These are phyloP conservation scores for Pomacea canaliculata DNA, from an alignment of 2,888 invertebrate species.

Conservation along the genomic window DNA sequence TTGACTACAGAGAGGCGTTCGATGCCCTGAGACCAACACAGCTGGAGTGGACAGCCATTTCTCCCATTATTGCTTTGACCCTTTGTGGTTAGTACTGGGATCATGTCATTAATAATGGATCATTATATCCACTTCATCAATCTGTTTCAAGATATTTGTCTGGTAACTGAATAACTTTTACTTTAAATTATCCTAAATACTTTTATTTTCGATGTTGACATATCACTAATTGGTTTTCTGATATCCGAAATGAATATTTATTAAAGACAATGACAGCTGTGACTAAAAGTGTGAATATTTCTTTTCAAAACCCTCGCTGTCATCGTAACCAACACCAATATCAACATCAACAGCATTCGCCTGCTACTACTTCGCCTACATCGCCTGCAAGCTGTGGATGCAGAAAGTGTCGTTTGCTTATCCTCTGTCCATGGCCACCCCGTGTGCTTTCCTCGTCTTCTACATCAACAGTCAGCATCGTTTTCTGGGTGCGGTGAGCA, in stretches of 20 bases:
- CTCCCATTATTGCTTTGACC: conserved; percentile 21
- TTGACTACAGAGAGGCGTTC: conserved; percentile 18
- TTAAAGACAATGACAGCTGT: too few relatives aligned
- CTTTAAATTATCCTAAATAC: too few relatives aligned
- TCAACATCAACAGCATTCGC: conserved; percentile 32
- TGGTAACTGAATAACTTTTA: too few relatives aligned
- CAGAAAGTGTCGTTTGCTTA: conserved; percentile 70
- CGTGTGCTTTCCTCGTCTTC: conserved; percentile 42
- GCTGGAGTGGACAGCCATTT: conserved; percentile 10
- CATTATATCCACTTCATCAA: too few relatives aligned
- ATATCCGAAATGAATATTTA: too few relatives aligned
- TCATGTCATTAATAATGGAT: too few relatives aligned
- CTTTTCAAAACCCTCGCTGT: too few relatives aligned
- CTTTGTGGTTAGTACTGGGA: conserved; percentile 23
- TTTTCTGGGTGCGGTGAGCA: background rate
- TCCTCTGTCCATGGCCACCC: conserved; percentile 68
- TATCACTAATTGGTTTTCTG: too few relatives aligned
- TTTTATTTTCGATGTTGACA: too few relatives aligned
- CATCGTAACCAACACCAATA: too few relatives aligned
- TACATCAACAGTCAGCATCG: conserved; percentile 28
- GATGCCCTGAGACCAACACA: background rate
- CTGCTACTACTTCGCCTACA: conserved; percentile 70
- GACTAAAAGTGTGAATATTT: too few relatives aligned
- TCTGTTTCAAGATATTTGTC: too few relatives aligned
- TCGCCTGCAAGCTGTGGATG: conserved; percentile 72